Evolutionary conservation across 2,113 vertebrate genomes (phyloP), one percentile per base, ranked within the genome.

Genomic region (Apaloderma vittatum): DNA sequence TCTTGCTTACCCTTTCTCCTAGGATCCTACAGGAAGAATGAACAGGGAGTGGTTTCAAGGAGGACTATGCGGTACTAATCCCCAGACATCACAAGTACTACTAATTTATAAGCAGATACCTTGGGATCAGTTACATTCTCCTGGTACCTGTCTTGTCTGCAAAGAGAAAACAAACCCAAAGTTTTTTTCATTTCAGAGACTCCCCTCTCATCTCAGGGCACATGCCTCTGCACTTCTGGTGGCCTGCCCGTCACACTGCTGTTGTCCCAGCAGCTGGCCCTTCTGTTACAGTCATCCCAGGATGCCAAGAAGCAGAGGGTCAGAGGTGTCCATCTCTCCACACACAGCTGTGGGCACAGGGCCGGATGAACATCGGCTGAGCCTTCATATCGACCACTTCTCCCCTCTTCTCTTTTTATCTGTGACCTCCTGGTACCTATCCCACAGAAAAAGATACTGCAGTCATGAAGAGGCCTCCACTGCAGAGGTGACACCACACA

Each of bases 281-380:
- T 40, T 88, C 26, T 13, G 3, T 72, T 43, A 46, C 43, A 76
- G 49, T 30, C 62, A 73, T 29, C 37, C 66, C 58, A 66, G 32
- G 16, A 74, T 34, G 15, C 34, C 54, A 66, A 72, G 45, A 54
- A 26, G 17, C 43, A 79, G 57, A 73, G 19, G n/a, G 11, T 17
- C 51, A 67, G 17, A 54, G 30, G 20, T 3, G 2, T 15, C 24
- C 22, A 8, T 5, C 49, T 49, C 24, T 57, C 43, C 37, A 15
- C 15, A 49, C 0, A 1, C 37, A 51, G n/a, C 30, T 59, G 21
- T 8, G 37, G 34, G 54, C 34, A 77, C 1, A 1, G 54, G 49
- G 59, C 6, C 1, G 1, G n/a, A 0, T 9, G 19, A 67, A 67
- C 20, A 34, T 14, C 68, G 87, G 16, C 36, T 52, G 24, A 91